A percentile compares a stretch with the other conserved stretches of the same genome.
These are phyloP conservation scores for Stenodera caucasica DNA, from an alignment of 2,888 invertebrate genomes.

Conservation along the genomic window DNA sequence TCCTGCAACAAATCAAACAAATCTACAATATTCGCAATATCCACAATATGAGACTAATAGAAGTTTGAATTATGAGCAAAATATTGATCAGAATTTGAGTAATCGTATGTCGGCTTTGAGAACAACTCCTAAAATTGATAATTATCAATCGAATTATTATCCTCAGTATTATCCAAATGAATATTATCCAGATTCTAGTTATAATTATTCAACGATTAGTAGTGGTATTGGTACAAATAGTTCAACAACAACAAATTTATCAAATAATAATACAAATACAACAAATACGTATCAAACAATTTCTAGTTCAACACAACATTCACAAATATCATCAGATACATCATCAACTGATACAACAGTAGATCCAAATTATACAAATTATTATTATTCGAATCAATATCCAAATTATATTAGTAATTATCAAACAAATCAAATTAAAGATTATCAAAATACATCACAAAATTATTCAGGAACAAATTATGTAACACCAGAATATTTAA, in stretches of 20 bases:
- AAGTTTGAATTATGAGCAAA: slow-evolving; percentile 13
- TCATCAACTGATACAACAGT: neutral
- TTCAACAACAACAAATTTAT: slow-evolving; percentile 5
- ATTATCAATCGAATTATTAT: slow-evolving; percentile 10
- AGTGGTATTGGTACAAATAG: neutral
- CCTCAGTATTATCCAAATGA: slow-evolving; percentile 7
- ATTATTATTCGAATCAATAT: slow-evolving; percentile 9
- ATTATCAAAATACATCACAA: neutral
- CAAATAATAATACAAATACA: slow-evolving; percentile 33
- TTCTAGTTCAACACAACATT: slow-evolving; percentile 30
- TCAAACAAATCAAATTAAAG: slow-evolving; percentile 5
- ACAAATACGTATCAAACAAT: slow-evolving; percentile 41
- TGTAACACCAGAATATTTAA: slow-evolving; percentile 39
- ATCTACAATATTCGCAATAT: neutral
- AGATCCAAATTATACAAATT: neutral
- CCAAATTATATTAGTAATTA: neutral
- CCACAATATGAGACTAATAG: neutral
- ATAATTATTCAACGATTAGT: neutral
- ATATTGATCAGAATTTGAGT: slow-evolving; percentile 11
- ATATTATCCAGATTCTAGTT: neutral
- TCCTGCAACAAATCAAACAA: neutral
- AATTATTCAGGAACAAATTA: slow-evolving; percentile 24
- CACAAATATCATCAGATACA: slow-evolving; percentile 16
- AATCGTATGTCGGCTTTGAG: slow-evolving; percentile 9
- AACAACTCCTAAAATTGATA: neutral